Conservation (phyloP, 2,888 invertebrate species). For the Metallyticus violacea region DNA sequence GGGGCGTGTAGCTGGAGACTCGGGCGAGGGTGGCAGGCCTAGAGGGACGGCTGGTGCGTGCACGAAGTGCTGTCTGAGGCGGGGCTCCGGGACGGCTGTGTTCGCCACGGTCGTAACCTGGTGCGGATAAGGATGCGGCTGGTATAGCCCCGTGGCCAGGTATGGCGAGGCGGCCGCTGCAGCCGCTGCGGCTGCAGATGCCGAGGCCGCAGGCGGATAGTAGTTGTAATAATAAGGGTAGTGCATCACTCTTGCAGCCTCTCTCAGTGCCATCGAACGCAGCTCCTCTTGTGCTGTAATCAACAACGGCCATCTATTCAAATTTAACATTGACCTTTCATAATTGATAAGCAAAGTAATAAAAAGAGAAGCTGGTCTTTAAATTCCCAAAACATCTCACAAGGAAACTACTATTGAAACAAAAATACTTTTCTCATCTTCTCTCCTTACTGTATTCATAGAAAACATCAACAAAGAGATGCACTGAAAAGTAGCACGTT, state of each 20-base stretch:
- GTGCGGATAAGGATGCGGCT: background rate
- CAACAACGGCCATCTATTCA: too few species aligned
- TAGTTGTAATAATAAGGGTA: background rate
- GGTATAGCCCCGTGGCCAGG: background rate
- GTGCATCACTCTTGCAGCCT: background rate
- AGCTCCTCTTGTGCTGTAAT: background rate
- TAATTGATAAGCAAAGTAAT: too few species aligned
- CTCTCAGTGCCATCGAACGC: background rate
- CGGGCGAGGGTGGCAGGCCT: background rate
- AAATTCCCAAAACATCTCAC: too few species aligned
- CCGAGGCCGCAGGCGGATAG: background rate
- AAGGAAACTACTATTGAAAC: too few species aligned
- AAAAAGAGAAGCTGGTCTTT: too few species aligned
- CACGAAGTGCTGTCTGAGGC: background rate
- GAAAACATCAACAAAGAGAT: too few species aligned
- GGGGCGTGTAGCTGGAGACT: background rate
- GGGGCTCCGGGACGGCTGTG: background rate
- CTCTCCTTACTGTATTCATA: too few species aligned
- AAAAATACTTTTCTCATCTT: too few species aligned
- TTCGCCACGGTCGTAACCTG: background rate
- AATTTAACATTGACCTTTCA: too few species aligned
- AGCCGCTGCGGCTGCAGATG: background rate
- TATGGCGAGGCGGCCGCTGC: background rate
- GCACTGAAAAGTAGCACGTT: too few species aligned
- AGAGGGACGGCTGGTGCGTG: background rate